phyloP scores from a whole-genome alignment of 2,888 invertebrate species.

The Cremastobaeus sp. region DNA sequence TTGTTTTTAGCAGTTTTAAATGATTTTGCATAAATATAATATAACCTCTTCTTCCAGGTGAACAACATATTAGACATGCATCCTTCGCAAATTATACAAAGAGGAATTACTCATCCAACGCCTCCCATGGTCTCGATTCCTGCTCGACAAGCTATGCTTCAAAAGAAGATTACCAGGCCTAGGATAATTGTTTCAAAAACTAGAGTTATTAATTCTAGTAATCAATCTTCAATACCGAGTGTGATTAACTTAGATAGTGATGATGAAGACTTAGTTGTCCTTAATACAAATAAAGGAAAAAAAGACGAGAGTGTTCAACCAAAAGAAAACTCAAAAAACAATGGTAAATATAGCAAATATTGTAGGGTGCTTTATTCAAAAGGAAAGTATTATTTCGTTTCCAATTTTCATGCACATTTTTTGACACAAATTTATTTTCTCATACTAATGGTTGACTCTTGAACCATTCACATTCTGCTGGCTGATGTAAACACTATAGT shows the following conservation, averaged over 20 bases:
- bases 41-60: too few species aligned
- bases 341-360: slow-evolving; percentile 11
- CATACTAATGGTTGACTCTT: too few species aligned
- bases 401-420: too few species aligned
- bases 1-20: too few species aligned
- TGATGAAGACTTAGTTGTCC: slow-evolving; percentile 63
- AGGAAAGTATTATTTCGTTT: too few species aligned
- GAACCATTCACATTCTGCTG: too few species aligned
- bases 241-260: slow-evolving; percentile 72
- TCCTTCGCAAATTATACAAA: not conserved
- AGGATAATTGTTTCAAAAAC: slow-evolving; percentile 52
- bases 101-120: slow-evolving; percentile 13
- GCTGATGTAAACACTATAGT: too few species aligned
- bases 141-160: slow-evolving; percentile 13
- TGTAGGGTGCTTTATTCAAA: too few species aligned
- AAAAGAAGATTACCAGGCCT: slow-evolving; percentile 41
- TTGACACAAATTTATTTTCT: too few species aligned
- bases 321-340: slow-evolving; percentile 3
- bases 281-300: slow-evolving; percentile 60
- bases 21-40: too few species aligned
- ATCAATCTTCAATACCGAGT: slow-evolving; percentile 54
- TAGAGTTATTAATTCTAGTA: not conserved
- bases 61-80: slow-evolving; percentile 17
- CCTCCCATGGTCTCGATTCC: slow-evolving; percentile 68
- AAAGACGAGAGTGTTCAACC: slow-evolving; percentile 65